phyloP scores from a whole-genome alignment of 2,888 invertebrate genomes.

The Pycnomerus fuliginosus region DNA sequence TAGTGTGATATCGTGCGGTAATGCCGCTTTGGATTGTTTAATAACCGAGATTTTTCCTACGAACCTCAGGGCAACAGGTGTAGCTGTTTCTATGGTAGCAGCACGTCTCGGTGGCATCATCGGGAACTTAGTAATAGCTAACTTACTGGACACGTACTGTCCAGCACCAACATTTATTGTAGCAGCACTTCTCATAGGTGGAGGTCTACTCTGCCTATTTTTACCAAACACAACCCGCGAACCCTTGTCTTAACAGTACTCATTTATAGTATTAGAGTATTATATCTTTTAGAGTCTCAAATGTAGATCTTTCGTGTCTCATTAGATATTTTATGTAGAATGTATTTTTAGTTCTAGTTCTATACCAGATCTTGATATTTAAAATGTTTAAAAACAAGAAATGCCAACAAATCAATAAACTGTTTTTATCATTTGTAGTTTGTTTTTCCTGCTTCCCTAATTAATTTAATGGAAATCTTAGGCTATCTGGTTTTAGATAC shows the following conservation, averaged over 20 bases:
- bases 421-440: too few species aligned
- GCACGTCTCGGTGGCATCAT: conserved; percentile 87
- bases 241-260: conserved; percentile 57
- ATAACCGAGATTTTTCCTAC: conserved; percentile 94
- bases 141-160: conserved; percentile 83
- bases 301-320: too few species aligned
- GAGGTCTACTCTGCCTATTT: conserved; percentile 83
- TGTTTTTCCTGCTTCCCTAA: too few species aligned
- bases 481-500: too few species aligned
- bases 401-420: too few species aligned
- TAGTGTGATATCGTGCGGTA: conserved; percentile 85
- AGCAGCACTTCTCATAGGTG: conserved; percentile 79
- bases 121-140: conserved; percentile 86
- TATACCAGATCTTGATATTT: too few species aligned
- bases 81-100: conserved; percentile 87
- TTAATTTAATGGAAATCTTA: too few species aligned
- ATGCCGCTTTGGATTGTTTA: conserved; percentile 87
- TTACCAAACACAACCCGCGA: conserved; percentile 88
- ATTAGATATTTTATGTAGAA: too few species aligned
- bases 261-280: too few species aligned
- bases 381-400: too few species aligned
- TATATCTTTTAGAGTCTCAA: too few species aligned
- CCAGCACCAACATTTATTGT: conserved; percentile 92
- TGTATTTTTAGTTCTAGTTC: too few species aligned
- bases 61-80: conserved; percentile 85